Conservation (phyloP, 2,113 vertebrate genomes). For the Laticauda laticaudata region DNA sequence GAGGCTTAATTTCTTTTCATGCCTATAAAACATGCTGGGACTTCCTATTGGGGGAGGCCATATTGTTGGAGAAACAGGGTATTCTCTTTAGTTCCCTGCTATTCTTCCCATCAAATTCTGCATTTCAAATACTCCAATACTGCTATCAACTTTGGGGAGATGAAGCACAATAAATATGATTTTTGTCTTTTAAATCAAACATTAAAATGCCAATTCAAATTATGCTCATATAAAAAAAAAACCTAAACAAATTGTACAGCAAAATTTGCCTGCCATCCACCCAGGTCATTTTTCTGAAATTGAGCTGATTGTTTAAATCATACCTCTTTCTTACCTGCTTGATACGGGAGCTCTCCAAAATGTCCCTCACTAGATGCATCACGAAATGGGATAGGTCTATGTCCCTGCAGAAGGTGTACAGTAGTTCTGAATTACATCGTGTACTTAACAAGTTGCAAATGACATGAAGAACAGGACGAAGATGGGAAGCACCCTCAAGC, state of each 20-base stretch:
- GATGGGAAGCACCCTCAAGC: slow-evolving; percentile 70
- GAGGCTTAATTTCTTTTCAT: too few species aligned
- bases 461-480: slow-evolving; percentile 73
- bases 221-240: not conserved
- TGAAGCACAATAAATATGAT: not conserved
- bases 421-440: slow-evolving; percentile 64
- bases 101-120: not conserved
- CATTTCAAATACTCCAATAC: not conserved
- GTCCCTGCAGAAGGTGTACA: slow-evolving; percentile 66
- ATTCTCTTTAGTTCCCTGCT: not conserved
- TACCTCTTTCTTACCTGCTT: slow-evolving; percentile 70
- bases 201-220: not conserved
- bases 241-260: not conserved
- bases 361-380: slow-evolving; percentile 71
- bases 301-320: not conserved
- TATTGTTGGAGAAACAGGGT: not conserved
- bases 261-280: not conserved
- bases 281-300: not conserved
- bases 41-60: too few species aligned
- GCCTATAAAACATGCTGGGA: too few species aligned
- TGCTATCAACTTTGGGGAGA: not conserved
- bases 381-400: slow-evolving; percentile 75
- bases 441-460: slow-evolving; percentile 76
- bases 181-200: not conserved
- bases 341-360: slow-evolving; percentile 65